These are phyloP conservation scores for Potorous gilbertii DNA, from an alignment of 2,797 vertebrate species.

Conservation along the genomic window DNA sequence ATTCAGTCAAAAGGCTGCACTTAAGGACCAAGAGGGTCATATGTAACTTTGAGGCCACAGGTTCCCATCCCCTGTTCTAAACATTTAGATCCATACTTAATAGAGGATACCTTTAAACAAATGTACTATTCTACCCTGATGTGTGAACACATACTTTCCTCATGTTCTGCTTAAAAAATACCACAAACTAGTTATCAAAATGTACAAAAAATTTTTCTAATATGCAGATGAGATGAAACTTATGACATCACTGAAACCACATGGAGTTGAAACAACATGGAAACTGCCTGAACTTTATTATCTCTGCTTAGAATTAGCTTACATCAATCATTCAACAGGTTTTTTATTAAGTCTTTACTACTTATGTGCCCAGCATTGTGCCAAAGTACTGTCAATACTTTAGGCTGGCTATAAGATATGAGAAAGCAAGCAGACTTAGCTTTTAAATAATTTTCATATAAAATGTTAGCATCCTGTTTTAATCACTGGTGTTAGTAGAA, in stretches of 20 bases:
- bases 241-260: background rate
- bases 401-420: conserved; percentile 3
- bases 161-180: too few relatives aligned
- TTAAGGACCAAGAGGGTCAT: too few relatives aligned
- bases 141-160: background rate
- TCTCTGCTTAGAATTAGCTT: background rate
- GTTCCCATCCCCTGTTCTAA: background rate
- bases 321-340: background rate
- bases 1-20: too few relatives aligned
- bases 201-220: background rate
- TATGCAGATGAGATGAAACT: background rate
- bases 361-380: background rate
- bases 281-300: background rate
- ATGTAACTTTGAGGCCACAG: too few relatives aligned
- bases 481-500: background rate
- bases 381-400: background rate
- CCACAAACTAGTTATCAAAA: background rate
- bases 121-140: background rate
- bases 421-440: background rate
- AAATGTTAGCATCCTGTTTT: conserved; percentile 23
- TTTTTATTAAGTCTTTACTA: background rate
- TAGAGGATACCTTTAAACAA: background rate
- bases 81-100: background rate
- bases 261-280: background rate
- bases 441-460: background rate